Base-by-base conservation (phyloP, 2,113 vertebrate species). In the Desmodus rotundus region DNA sequence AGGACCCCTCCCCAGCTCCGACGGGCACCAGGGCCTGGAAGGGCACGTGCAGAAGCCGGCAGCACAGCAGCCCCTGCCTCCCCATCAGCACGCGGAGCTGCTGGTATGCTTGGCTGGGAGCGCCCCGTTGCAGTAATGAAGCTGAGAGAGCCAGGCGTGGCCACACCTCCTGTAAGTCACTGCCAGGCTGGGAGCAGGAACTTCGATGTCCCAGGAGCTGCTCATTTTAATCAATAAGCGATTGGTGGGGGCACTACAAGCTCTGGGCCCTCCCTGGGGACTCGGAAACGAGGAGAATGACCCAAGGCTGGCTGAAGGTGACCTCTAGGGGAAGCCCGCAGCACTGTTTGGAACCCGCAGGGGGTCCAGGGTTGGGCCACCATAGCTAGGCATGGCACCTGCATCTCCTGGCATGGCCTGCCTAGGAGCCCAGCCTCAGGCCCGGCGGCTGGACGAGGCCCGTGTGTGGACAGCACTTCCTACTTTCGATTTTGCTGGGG, bases 121-220 rank as follows among this genome's bases (percentile, higher is more conserved):
- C 11, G 7, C 45, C 12, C 43, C 11, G 0, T 15, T 8, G 9
- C 47, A 17, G 19, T 2, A 5, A 5, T 13, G 56, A 36, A 36
- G 33, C 41, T 11, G 0, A 45, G 56, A 38, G 41, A n/a, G 38
- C 41, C 9, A 7, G 33, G 41, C 3, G 2, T 4, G 41, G 87
- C 22, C 63, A 20, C 6, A 26, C 31, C 16, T 58, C 86, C 52
- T 4, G 1, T 38, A 31, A 45, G 28, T 72, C 73, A 22, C 33
- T 2, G 0, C 41, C 50, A 41, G 22, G 72, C 50, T 8, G 6
- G 36, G 15, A 20, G 26, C 24, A 43, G 63, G 63, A 43, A 16
- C 63, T 80, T 50, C 28, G 3, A 54, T 11, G 88, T 76, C 74
- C 41, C 3, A 5, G 72, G 43, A 65, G 73, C 43, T 77, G 0